Base-by-base conservation (phyloP, 2,113 vertebrate species). In the Sphaerodactylus townsendi region DNA sequence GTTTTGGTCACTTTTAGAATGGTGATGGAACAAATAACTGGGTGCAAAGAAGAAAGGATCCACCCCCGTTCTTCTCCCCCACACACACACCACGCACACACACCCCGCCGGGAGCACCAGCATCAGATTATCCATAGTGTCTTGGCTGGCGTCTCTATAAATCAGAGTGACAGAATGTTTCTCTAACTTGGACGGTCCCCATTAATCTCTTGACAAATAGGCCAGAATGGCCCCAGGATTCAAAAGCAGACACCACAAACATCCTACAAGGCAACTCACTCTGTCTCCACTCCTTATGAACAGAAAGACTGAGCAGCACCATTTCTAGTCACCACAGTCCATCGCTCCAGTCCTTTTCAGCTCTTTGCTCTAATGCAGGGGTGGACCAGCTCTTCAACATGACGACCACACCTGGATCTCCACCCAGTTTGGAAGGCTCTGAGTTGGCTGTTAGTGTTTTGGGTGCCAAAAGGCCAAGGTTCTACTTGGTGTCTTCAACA, bases 151-250 rank as follows among this genome's bases (percentile, higher is more conserved):
- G 11, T 72, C 77, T 64, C 83, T 44, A 48, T 41, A 78, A 79
- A 85, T 72, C 53, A 72, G 56, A 72, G 10, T 64, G 83, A 50
- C 53, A 72, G 68, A 5, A 21, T 35, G 41, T 64, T 65, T 79
- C 83, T 78, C 69, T 37, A 30, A 41, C 76, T 79, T 64, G 66
- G 76, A 79, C 69, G 65, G 76, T 9, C 23, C 25, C n/a, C 76
- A 72, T 78, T 85, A 37, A 50, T 79, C 83, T 79, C 39, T 15
- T 64, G 83, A 46, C 76, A 64, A 72, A 72, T 48, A 64, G 76
- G 76, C 53, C 10, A 44, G 41, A 64, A 79, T 9, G 3, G 83
- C 76, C 39, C 48, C 65, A 7, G 83, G 83, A 46, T 59, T 39
- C 68, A 44, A 9, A 56, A 84, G 50, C 48, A 59, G 37, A 23